Conservation (phyloP, 1,140 invertebrate genomes). For the Drosophila yakuba region DNA sequence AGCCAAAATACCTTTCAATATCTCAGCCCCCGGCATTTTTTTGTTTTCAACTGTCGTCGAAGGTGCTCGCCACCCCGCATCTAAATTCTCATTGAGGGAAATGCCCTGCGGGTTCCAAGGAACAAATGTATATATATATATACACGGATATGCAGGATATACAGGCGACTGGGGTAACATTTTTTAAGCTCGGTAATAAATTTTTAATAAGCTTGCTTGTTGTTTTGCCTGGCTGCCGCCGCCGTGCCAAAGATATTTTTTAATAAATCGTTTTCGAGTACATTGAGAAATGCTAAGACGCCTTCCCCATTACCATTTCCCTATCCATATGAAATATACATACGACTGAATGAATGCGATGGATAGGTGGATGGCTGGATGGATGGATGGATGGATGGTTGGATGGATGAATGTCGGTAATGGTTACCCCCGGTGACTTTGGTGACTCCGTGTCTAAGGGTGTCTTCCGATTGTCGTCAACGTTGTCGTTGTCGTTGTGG, state of each 20-base stretch:
- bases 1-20: conserved; percentile 82
- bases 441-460: conserved; percentile 59
- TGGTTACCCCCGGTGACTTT: conserved; percentile 65
- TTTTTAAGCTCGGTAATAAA: conserved; percentile 83
- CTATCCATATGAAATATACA: conserved; percentile 55
- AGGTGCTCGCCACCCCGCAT: conserved; percentile 22
- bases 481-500: conserved; percentile 42
- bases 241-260: conserved; percentile 81
- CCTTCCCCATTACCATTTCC: conserved; percentile 28
- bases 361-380: conserved; percentile 29
- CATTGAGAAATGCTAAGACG: conserved; percentile 78
- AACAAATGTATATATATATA: conserved; percentile 14
- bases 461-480: conserved; percentile 77
- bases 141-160: not conserved
- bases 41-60: conserved; percentile 40
- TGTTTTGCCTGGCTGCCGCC: conserved; percentile 58
- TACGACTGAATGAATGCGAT: conserved; percentile 51
- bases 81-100: conserved; percentile 32
- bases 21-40: conserved; percentile 57
- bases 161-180: conserved; percentile 75
- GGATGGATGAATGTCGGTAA: conserved; percentile 55
- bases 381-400: conserved; percentile 33
- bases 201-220: conserved; percentile 83
- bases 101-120: conserved; percentile 52
- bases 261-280: conserved; percentile 82